Conservation (phyloP, 2,113 vertebrate species). For the Spermophilus dauricus region DNA sequence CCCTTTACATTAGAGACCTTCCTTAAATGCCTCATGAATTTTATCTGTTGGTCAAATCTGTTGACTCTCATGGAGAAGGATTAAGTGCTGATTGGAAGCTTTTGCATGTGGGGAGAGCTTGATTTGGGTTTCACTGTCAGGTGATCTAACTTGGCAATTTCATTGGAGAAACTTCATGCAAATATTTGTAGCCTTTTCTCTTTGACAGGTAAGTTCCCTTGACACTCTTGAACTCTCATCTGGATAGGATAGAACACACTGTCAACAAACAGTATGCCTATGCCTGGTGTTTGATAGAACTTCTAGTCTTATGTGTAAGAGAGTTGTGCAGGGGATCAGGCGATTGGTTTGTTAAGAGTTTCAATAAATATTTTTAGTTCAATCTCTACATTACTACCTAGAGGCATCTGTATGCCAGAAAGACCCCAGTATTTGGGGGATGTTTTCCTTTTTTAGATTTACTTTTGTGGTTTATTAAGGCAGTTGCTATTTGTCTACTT, state of each 20-base stretch:
- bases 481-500: background rate
- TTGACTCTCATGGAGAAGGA: background rate
- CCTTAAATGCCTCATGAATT: slow-evolving; percentile 25
- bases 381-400: background rate
- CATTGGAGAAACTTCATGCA: background rate
- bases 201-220: background rate
- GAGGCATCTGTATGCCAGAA: background rate
- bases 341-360: background rate
- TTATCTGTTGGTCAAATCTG: background rate
- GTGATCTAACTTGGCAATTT: background rate
- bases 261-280: background rate
- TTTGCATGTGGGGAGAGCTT: background rate
- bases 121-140: background rate
- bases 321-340: background rate
- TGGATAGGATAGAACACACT: background rate
- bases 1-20: background rate
- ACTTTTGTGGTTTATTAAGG: background rate
- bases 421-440: background rate
- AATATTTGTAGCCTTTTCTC: background rate
- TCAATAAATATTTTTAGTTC: background rate
- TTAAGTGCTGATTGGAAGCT: background rate
- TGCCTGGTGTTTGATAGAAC: background rate
- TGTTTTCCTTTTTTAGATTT: background rate
- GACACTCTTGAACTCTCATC: background rate
- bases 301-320: background rate